Base-by-base conservation (phyloP, 2,888 invertebrate genomes). In the Metellina segmentata region DNA sequence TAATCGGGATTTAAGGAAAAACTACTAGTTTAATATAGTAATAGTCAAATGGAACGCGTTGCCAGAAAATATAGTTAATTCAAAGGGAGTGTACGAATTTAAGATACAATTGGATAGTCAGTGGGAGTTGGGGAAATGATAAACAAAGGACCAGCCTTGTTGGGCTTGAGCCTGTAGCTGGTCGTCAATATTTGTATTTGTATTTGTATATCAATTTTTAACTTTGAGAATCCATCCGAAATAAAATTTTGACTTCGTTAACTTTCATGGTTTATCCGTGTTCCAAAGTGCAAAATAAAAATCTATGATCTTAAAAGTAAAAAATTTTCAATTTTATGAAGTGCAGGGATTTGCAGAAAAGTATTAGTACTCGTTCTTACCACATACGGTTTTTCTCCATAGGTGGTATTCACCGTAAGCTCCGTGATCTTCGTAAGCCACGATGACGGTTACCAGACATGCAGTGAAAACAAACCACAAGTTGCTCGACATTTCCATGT, bases 311-410 rank as follows among this genome's bases (percentile, higher is more conserved):
- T 53, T 13, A 61, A 13, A 61, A 8, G 5, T 9, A 16, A 5
- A 16, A 9, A 16, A 16, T 16, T 61, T 16, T 16, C 61, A 16
- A 61, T 61, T 61, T 34, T 34, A 34, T 34, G 34, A 34, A 34
- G 34, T 34, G 34, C 1, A 34, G 34, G 34, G 34, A 34, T 34
- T 74, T 19, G 8, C 34, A 74, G 7, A 7, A 19, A 20, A 74
- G 9, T 20, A 13, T 74, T 34, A 34, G 34, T 34, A 34, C 34
- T 34, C 34, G 4, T 51, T 71, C 69, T 71, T 52, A 79, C 86
- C 86, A 16, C 86, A 86, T 7, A 86, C 51, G 0, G 70, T 51
- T 71, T 78, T 70, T 51, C 86, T 78, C 86, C 86, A 86, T 48
- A 53, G 48, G 34, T 79, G 69, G n/a, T 86, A 53, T 4, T 78